A percentile compares a stretch with the other conserved stretches of the same genome.
Conservation (phyloP, 2,113 vertebrate species). For the Podiceps cristatus region DNA sequence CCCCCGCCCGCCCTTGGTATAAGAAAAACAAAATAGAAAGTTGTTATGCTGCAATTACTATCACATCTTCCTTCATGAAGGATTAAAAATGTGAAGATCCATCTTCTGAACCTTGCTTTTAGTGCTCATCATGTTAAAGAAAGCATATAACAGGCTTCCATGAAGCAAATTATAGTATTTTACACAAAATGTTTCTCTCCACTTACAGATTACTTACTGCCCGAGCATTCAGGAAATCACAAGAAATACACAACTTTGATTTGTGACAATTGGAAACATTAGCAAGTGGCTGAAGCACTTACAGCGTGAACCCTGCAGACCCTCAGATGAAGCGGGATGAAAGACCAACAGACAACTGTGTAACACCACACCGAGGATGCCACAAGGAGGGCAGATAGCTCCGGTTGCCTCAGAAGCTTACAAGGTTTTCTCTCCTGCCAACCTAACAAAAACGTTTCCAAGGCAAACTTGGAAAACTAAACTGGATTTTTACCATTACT, state of each 20-base stretch:
- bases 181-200: neutral
- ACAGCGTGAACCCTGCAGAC: neutral
- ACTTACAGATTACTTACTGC: neutral
- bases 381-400: neutral
- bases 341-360: neutral
- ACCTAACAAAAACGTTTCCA: neutral
- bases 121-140: neutral
- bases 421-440: neutral
- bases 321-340: neutral
- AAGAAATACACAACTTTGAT: neutral
- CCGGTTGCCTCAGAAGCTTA: neutral
- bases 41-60: neutral
- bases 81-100: neutral
- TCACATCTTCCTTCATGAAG: neutral
- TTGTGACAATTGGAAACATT: neutral
- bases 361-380: neutral
- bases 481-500: neutral
- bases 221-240: neutral
- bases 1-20: too few relatives aligned
- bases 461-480: neutral
- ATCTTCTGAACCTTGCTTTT: neutral
- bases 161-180: neutral
- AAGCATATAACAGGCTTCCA: neutral
- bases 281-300: neutral
- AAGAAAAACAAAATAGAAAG: neutral